A percentile compares a stretch with the other conserved stretches of the same genome.
Conservation (phyloP, 1,140 invertebrate species). For the Leptoteleia sp. region DNA sequence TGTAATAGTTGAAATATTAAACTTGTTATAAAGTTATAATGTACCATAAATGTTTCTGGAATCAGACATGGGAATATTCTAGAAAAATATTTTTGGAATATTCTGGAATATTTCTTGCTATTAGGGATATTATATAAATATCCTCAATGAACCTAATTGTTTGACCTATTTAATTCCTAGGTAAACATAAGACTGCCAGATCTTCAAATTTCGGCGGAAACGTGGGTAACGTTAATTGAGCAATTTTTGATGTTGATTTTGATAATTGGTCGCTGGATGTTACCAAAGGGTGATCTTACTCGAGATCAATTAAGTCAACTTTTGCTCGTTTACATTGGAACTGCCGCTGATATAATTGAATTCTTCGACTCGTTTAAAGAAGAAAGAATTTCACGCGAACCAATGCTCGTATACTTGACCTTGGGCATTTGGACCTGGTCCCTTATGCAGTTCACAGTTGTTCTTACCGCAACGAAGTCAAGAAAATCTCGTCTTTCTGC, state of each 20-base stretch:
- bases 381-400: slow-evolving; percentile 88
- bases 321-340: slow-evolving; percentile 92
- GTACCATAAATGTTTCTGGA: too few species aligned
- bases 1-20: too few species aligned
- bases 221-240: slow-evolving; percentile 93
- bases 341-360: slow-evolving; percentile 96
- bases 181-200: slow-evolving; percentile 83
- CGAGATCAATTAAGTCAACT: slow-evolving; percentile 95
- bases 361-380: slow-evolving; percentile 98
- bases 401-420: slow-evolving; percentile 88
- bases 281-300: slow-evolving; percentile 94
- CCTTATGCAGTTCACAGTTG: slow-evolving; percentile 93
- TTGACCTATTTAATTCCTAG: too few species aligned
- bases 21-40: too few species aligned
- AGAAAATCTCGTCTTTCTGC: slow-evolving; percentile 86
- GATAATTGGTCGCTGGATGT: slow-evolving; percentile 93
- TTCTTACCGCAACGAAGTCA: slow-evolving; percentile 92
- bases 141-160: too few species aligned
- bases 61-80: too few species aligned
- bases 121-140: too few species aligned
- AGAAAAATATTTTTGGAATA: too few species aligned
- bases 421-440: slow-evolving; percentile 94
- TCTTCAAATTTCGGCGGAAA: slow-evolving; percentile 86
- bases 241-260: slow-evolving; percentile 94
- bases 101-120: too few species aligned